Base-by-base conservation (phyloP, 1,140 invertebrate genomes). In the Hyposmocoma kahamanoa region DNA sequence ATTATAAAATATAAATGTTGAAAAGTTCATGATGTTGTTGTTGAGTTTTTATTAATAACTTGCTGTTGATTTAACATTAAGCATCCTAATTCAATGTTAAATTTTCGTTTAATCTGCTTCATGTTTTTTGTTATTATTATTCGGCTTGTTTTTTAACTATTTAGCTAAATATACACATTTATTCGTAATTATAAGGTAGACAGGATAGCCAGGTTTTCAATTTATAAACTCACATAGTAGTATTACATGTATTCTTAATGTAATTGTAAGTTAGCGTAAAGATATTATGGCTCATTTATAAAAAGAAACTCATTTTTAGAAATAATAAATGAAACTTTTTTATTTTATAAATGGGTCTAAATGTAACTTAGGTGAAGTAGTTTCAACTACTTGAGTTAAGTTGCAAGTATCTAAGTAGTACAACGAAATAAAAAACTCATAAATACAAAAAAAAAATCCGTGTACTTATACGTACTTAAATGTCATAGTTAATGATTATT, bases 201-300 rank as follows among this genome's bases (percentile, higher is more conserved):
- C 81, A 84, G 65, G 81, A 84, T 84, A 84, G 76, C 79, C 81
- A 81, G 75, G 81, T 84, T 84, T 83, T 84, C 67, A 81, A 78
- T 84, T 81, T 54, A 74, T 72, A 71, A 24, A 67, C 63, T 67
- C 72, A 81, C 71, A 72, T 71, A 72, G 69, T 73, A 78, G 71
- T 66, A 62, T 70, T 69, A 66, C 67, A 60, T 76, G 62, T 81
- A 80, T 21, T 79, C 63, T 74, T 76, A 74, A 52, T 49, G 64
- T 82, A 82, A 84, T 79, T 79, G 70, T 42, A 55, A 78, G 79
- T 72, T 66, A 73, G 81, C 82, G 81, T 84, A 84, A 84, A 82
- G 81, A 81, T 79, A 82, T 78, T 62, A 41, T 9, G 71, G 48
- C 62, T 67, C 60, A 20, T 65, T 72, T 76, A 68, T 75, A 73